Conservation (phyloP, 2,888 invertebrate species). For the Andrena bucephala region DNA sequence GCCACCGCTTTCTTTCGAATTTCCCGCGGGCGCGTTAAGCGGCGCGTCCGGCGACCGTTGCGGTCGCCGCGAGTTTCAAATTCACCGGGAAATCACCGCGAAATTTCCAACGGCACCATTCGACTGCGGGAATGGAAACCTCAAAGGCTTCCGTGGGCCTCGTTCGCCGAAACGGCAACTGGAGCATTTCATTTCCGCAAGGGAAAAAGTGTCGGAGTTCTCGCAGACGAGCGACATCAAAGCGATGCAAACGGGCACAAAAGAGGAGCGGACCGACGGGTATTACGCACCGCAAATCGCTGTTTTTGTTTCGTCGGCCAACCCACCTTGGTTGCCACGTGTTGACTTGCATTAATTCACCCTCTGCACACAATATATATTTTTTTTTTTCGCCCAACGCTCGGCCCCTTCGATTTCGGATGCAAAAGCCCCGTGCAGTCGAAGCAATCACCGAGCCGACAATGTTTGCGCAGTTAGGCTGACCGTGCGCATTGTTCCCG, state of each 20-base stretch:
- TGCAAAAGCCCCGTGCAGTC: constrained; percentile 75
- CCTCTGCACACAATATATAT: constrained; percentile 70
- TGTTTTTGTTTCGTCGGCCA: constrained; percentile 58
- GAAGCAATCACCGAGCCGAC: constrained; percentile 79
- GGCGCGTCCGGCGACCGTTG: background rate
- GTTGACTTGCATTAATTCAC: constrained; percentile 70
- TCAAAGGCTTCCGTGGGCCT: background rate
- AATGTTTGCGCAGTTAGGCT: constrained; percentile 79
- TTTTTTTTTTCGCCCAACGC: constrained; percentile 44
- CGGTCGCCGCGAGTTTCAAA: constrained; percentile 1
- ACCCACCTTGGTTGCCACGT: constrained; percentile 33
- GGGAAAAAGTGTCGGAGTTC: constrained; percentile 11
- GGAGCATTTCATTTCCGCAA: background rate
- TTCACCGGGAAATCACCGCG: background rate
- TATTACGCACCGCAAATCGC: constrained; percentile 51
- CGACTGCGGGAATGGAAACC: background rate
- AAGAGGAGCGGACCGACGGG: constrained; percentile 11
- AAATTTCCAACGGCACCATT: constrained; percentile 13
- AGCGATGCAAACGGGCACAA: constrained; percentile 35
- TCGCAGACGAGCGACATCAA: constrained; percentile 27
- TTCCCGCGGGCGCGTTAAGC: background rate
- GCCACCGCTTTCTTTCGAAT: constrained; percentile 14
- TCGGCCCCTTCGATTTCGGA: constrained; percentile 65
- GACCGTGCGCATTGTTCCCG: constrained; percentile 68
- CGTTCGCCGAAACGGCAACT: background rate